A percentile compares a stretch with the other conserved stretches of the same genome.
phyloP scores from a whole-genome alignment of 2,888 invertebrate species.

The Seira ritae region DNA sequence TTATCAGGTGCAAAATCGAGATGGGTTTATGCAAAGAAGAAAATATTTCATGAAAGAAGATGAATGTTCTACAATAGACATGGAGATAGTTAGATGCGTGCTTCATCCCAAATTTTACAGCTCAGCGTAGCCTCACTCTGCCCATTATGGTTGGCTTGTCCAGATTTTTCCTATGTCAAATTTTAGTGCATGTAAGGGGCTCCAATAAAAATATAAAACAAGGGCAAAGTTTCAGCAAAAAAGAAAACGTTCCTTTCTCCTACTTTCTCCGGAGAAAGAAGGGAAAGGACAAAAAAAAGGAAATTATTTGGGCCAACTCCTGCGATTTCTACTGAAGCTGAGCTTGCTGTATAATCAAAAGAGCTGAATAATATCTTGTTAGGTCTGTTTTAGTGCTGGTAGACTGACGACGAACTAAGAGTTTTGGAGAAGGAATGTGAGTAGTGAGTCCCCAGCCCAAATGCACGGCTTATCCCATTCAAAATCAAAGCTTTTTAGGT shows the following conservation, averaged over 20 bases:
- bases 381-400: constrained; percentile 11
- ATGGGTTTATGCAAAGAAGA: not conserved
- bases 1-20: constrained; percentile 3
- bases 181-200: not conserved
- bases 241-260: constrained; percentile 11
- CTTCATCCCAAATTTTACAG: not conserved
- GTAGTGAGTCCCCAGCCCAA: not conserved
- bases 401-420: not conserved
- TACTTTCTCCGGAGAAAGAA: not conserved
- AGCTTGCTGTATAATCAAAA: constrained; percentile 47
- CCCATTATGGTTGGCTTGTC: not conserved
- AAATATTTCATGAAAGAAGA: not conserved
- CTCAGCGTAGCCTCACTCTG: not conserved
- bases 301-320: constrained; percentile 40
- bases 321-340: constrained; percentile 46
- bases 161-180: not conserved
- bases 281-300: constrained; percentile 38
- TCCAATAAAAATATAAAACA: not conserved
- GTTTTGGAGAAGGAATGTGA: not conserved
- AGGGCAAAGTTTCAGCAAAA: not conserved
- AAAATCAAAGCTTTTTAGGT: constrained; percentile 32
- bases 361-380: constrained; percentile 52
- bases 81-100: not conserved
- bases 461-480: not conserved
- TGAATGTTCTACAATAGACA: not conserved